A percentile compares a stretch with the other conserved stretches of the same genome.
These are phyloP conservation scores for Caenorhabditis macrosperma DNA, from an alignment of 2,888 invertebrate species.

Conservation along the genomic window DNA sequence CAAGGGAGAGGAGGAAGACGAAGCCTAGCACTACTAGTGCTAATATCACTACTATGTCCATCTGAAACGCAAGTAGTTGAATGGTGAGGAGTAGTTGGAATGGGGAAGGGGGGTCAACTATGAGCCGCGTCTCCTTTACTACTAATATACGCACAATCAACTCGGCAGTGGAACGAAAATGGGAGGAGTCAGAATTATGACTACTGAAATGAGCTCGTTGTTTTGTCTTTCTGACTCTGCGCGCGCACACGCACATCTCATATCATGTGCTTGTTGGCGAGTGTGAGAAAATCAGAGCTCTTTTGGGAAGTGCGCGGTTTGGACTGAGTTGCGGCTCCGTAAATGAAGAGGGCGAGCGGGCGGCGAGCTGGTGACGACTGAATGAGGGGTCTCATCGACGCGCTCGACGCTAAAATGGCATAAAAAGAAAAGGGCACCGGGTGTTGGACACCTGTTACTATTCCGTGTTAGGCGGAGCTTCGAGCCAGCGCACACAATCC, in stretches of 20 bases:
- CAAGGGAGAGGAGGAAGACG: conserved; percentile 85
- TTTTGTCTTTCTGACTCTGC: conserved; percentile 26
- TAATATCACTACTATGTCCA: conserved; percentile 86
- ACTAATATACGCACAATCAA: not conserved
- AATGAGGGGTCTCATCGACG: too few relatives aligned
- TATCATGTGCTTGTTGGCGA: conserved; percentile 47
- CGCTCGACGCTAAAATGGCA: too few relatives aligned
- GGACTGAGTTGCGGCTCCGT: not conserved
- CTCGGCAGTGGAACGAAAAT: not conserved
- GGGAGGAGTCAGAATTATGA: not conserved
- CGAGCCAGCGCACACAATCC: conserved; percentile 13
- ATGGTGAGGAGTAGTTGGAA: not conserved
- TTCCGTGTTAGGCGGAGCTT: conserved; percentile 4
- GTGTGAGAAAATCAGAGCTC: conserved; percentile 28
- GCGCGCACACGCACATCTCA: conserved; percentile 31
- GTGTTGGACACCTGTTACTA: conserved; percentile 32
- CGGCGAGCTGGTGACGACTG: too few relatives aligned
- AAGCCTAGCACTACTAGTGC: conserved; percentile 85
- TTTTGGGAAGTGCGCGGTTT: conserved; percentile 1
- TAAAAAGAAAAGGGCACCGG: conserved; percentile 8
- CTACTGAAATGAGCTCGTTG: conserved; percentile 13
- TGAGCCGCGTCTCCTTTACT: too few relatives aligned
- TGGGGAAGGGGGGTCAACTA: not conserved
- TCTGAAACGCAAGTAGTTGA: conserved; percentile 79
- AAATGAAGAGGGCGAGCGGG: not conserved